Evolutionary conservation across 2,113 vertebrate species (phyloP).

Genomic region (Anser brachyrhynchus): DNA sequence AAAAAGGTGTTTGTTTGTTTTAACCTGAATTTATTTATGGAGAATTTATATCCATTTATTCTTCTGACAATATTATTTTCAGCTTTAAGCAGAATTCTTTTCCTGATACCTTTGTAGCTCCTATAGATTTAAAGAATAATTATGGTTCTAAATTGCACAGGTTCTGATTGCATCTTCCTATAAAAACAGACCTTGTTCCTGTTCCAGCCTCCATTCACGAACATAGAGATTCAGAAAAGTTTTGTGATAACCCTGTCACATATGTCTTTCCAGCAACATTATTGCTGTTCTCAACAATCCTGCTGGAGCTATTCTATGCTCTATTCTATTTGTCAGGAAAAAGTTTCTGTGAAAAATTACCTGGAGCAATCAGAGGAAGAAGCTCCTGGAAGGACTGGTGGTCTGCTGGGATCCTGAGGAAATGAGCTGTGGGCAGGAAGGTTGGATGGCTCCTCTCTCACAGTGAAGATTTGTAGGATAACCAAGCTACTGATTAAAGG

Average conservation of each 20-base stretch:
- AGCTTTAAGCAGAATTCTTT: neutral
- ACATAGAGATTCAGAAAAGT: neutral
- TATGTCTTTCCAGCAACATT: neutral
- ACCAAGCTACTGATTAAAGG: neutral
- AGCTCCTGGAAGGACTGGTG: conserved; percentile 14
- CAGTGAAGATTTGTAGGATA: conserved; percentile 30
- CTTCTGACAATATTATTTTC: neutral
- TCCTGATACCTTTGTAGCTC: neutral
- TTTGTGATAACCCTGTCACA: neutral
- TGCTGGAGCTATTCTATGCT: neutral
- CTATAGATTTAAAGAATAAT: neutral
- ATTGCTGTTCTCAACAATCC: neutral
- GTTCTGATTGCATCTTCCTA: neutral
- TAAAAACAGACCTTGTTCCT: neutral
- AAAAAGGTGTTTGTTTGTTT: neutral
- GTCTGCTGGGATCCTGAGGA: neutral
- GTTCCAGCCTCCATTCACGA: neutral
- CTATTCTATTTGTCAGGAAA: neutral
- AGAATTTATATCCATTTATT: neutral
- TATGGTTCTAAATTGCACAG: no score
- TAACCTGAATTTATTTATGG: neutral
- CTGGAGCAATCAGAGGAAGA: conserved; percentile 15
- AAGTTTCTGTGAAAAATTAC: neutral
- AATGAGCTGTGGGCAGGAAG: neutral
- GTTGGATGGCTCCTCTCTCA: neutral